Percentiles rank a stretch among this genome's conserved stretches.
Conservation (phyloP, 2,797 vertebrate genomes). For the Peromyscus eremicus region DNA sequence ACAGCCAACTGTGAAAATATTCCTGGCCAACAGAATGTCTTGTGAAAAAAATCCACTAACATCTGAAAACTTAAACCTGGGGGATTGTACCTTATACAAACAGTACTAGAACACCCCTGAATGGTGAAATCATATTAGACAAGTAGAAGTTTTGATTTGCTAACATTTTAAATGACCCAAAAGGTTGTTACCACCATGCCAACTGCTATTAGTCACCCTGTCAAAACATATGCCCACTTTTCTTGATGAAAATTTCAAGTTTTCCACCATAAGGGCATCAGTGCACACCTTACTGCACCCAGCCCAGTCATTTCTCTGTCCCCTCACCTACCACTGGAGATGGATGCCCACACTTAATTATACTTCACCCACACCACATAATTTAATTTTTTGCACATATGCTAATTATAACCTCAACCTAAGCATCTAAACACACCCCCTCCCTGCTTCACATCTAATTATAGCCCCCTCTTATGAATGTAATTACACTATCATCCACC, state of each 20-base stretch:
- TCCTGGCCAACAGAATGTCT: background rate
- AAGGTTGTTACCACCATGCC: conserved; percentile 4
- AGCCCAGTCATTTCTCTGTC: conserved; percentile 10
- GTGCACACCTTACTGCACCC: background rate
- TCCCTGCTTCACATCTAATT: conserved; percentile 80
- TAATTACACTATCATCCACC: conserved; percentile 79
- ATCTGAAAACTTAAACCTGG: conserved; percentile 39
- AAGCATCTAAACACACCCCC: conserved; percentile 74
- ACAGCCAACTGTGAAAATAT: conserved; percentile 26
- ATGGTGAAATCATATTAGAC: background rate
- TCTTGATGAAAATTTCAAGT: conserved; percentile 50
- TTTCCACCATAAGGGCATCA: conserved; percentile 60
- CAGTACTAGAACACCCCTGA: background rate
- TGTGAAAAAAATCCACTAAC: conserved; percentile 3
- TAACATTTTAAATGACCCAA: background rate
- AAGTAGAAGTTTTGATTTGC: conserved; percentile 42
- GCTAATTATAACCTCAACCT: conserved; percentile 78
- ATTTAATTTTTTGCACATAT: conserved; percentile 80
- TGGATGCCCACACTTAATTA: conserved; percentile 69
- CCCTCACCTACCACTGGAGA: conserved; percentile 45
- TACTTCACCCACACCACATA: conserved; percentile 70
- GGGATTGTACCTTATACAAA: background rate
- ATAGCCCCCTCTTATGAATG: conserved; percentile 75
- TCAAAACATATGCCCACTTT: conserved; percentile 52
- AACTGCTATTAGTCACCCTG: conserved; percentile 15